Base-by-base conservation (phyloP, 2,113 vertebrate species). In the Triplophysa rosa region DNA sequence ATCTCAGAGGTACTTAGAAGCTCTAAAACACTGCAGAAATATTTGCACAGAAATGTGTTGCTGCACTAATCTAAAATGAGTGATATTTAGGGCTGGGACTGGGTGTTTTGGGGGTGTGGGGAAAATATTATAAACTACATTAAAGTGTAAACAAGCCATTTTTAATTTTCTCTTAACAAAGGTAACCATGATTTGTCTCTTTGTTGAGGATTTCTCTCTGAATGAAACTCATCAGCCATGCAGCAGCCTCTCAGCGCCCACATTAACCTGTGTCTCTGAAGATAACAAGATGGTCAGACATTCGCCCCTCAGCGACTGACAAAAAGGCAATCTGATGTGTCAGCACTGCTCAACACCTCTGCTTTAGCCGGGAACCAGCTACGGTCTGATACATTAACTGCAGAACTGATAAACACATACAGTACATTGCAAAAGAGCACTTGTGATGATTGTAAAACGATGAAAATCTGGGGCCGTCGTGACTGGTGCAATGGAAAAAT, bases 231-330 rank as follows among this genome's bases (percentile, higher is more conserved):
- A 73, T 82, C 65, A 75, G 13, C 71, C 33, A 11, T 7, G 26
- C 47, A 67, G 74, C 79, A 59, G 21, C 23, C 76, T 70, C 13
- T 52, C 16, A 21, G 54, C 54, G 16, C 4, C 54, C 54, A 58
- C 54, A 58, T 58, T 19, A n/a, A n/a, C 54, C 54, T n/a, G n/a
- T 17, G 8, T 78, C 78, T 64, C 52, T 23, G 58, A 62, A 83
- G 68, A 83, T 80, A 78, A 69, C 21, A 47, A 80, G 65, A 14
- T 47, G 17, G 62, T 26, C 67, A 62, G 75, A 80, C 52, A 17
- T 59, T 58, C 12, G 16, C 19, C 66, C 10, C 66, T 63, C 40
- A 42, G 75, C 54, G 54, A 54, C 7, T 13, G 40, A 64, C 42
- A 62, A 75, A 82, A 78, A 69, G 29, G 16, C 33, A 17, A 33